Conservation (phyloP, 2,888 invertebrate genomes). For the Yponomeuta plumbellus region DNA sequence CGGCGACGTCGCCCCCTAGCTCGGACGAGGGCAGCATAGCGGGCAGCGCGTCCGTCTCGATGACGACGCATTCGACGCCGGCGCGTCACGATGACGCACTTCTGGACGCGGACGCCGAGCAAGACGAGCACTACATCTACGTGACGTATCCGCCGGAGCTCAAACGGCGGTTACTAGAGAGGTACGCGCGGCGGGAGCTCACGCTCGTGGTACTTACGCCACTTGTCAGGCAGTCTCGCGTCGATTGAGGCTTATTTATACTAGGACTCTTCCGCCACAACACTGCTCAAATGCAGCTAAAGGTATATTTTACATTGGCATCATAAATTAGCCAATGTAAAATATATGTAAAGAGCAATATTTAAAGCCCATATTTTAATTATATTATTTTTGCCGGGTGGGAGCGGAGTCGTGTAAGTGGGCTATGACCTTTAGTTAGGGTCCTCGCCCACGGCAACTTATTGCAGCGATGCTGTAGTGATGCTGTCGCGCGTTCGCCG, state of each 20-base stretch:
- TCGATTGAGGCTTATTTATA: conserved; percentile 3
- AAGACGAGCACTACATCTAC: conserved; percentile 89
- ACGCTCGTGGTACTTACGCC: conserved; percentile 60
- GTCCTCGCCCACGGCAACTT: too few species aligned
- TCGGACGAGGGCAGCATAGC: conserved; percentile 83
- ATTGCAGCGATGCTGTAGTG: too few species aligned
- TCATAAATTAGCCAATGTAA: too few species aligned
- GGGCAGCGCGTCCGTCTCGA: conserved; percentile 79
- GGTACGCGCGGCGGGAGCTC: conserved; percentile 73
- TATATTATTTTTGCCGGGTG: too few species aligned
- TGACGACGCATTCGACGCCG: conserved; percentile 81
- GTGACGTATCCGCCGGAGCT: conserved; percentile 92
- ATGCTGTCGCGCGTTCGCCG: too few species aligned
- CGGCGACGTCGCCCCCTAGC: conserved; percentile 44
- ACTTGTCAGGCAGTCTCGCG: conserved; percentile 49
- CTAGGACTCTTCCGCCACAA: too few species aligned
- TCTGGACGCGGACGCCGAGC: conserved; percentile 67
- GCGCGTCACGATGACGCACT: conserved; percentile 67
- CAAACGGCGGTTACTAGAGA: conserved; percentile 88
- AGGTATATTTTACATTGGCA: too few species aligned
- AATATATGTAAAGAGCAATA: too few species aligned
- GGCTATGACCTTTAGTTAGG: too few species aligned
- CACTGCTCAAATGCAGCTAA: too few species aligned
- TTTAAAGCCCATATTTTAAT: too few species aligned
- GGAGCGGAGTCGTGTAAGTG: too few species aligned